These are phyloP conservation scores for Scaptomyza montana DNA, from an alignment of 1,140 invertebrate genomes.

Conservation along the genomic window DNA sequence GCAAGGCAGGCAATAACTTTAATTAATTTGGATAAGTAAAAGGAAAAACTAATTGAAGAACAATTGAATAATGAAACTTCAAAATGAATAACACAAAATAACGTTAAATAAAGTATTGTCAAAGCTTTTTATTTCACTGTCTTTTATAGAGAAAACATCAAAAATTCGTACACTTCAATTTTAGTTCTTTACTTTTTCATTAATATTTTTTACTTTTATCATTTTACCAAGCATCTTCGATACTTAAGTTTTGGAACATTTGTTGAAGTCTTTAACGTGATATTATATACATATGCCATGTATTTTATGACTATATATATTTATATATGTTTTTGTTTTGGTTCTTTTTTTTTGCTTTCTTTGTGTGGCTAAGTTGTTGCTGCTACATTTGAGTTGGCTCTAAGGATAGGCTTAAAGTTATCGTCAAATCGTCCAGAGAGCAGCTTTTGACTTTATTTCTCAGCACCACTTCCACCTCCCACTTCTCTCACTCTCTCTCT, in stretches of 20 bases:
- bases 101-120: too few species aligned
- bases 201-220: too few species aligned
- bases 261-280: background rate
- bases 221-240: background rate
- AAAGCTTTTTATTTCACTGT: too few species aligned
- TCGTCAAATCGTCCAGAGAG: slow-evolving; percentile 10
- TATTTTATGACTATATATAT: too few species aligned
- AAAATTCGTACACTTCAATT: too few species aligned
- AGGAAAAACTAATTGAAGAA: too few species aligned
- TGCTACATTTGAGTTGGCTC: background rate
- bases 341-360: background rate
- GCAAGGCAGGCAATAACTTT: too few species aligned
- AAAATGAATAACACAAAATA: too few species aligned
- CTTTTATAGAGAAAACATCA: too few species aligned
- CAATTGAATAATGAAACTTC: too few species aligned
- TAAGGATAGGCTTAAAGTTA: slow-evolving; percentile 26
- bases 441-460: slow-evolving; percentile 31
- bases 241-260: background rate
- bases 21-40: too few species aligned
- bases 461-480: background rate
- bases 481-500: background rate
- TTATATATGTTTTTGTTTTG: background rate
- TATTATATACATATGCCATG: background rate
- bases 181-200: too few species aligned
- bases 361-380: slow-evolving; percentile 7